Percentiles rank a stretch among this genome's conserved stretches.
Evolutionary conservation across 2,888 invertebrate genomes (phyloP).

Genomic region (Philhelius pedissequus): DNA sequence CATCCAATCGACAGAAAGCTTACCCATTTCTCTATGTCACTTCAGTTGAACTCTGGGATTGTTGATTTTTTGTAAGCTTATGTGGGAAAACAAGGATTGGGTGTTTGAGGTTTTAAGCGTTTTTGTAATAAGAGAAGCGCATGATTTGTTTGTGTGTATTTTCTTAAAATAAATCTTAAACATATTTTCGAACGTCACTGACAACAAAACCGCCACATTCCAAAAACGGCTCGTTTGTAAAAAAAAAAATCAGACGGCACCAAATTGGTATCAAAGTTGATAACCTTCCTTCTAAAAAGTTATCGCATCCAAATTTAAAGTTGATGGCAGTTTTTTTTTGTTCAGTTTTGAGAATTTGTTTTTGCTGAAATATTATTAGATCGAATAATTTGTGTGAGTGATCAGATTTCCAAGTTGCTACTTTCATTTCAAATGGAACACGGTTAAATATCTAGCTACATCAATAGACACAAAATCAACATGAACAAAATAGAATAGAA

Average conservation of each 20-base stretch:
- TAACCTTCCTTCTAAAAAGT: slow-evolving; percentile 3
- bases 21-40: slow-evolving; percentile 23
- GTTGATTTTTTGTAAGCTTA: not conserved
- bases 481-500: no score
- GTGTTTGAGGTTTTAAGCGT: not conserved
- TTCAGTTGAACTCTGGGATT: slow-evolving; percentile 6
- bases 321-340: not conserved
- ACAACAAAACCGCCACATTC: not conserved
- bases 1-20: slow-evolving; percentile 26
- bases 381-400: not conserved
- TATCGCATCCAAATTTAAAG: not conserved
- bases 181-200: not conserved
- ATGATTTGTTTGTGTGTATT: not conserved
- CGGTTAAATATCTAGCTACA: no score
- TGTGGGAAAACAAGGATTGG: not conserved
- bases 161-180: not conserved
- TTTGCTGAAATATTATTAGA: not conserved
- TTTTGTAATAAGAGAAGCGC: slow-evolving; percentile 5
- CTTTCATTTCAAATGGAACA: not conserved
- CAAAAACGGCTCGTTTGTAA: not conserved
- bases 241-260: slow-evolving; percentile 10
- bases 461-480: no score
- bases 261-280: slow-evolving; percentile 1
- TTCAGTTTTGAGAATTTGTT: not conserved
- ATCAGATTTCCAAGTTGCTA: not conserved